Conservation (phyloP, 2,888 invertebrate species). For the Lamproptera curius region DNA sequence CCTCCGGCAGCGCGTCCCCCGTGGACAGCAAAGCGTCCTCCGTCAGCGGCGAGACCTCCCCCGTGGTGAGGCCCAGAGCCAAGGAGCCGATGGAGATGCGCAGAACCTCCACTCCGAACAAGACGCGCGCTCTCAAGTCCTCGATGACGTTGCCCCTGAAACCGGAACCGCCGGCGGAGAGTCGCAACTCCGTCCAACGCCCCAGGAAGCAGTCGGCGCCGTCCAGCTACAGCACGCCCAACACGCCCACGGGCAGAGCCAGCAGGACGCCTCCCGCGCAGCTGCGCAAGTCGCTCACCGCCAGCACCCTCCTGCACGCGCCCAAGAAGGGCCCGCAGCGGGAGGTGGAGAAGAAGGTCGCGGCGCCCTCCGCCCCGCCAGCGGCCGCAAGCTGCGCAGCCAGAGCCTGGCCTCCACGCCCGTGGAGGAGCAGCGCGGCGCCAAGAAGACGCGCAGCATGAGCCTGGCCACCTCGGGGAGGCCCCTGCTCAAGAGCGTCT, state of each 20-base stretch:
- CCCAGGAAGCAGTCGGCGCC: constrained; percentile 64
- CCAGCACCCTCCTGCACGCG: constrained; percentile 35
- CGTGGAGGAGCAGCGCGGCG: constrained; percentile 45
- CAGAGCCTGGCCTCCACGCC: constrained; percentile 65
- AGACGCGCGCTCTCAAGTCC: constrained; percentile 33
- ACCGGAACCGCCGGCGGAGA: constrained; percentile 24
- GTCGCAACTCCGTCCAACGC: constrained; percentile 31
- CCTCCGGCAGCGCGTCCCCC: constrained; percentile 44
- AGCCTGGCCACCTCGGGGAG: constrained; percentile 50
- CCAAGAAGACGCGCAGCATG: constrained; percentile 66
- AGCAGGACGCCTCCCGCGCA: constrained; percentile 47
- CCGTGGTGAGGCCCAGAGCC: constrained; percentile 29
- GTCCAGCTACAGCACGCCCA: constrained; percentile 42
- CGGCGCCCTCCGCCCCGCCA: constrained; percentile 40
- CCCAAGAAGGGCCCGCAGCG: constrained; percentile 69
- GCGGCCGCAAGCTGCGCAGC: constrained; percentile 47
- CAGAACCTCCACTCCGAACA: constrained; percentile 49
- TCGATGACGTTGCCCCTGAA: constrained; percentile 54
- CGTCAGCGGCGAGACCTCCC: constrained; percentile 46
- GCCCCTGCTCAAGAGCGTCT: constrained; percentile 47
- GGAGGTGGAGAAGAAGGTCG: constrained; percentile 46
- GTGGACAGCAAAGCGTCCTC: constrained; percentile 49
- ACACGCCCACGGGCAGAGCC: constrained; percentile 51
- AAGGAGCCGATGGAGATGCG: constrained; percentile 39
- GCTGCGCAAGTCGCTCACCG: constrained; percentile 49